Base-by-base conservation (phyloP, 2,888 invertebrate genomes). In the Lingula anatina region DNA sequence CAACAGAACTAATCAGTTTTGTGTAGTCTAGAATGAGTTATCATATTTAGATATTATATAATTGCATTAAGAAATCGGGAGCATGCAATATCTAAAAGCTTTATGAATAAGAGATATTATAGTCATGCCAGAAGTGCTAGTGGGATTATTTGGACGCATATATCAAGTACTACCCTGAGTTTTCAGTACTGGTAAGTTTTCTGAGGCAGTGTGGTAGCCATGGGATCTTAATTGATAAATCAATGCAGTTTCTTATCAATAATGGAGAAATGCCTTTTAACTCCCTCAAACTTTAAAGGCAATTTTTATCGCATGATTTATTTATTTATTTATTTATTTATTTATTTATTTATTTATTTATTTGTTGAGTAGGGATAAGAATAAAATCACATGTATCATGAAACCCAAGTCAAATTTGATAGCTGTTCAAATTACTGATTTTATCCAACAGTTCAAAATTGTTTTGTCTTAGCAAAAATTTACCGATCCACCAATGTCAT, bases 261-360 rank as follows among this genome's bases (percentile, higher is more conserved):
- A 39, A 4, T 24, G 25, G 39, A 23, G 25, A 25, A 39, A 23
- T 24, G n/a, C 5, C 21, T 39, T 24, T 39, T 39, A 25, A 39
- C 23, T 39, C 25, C 25, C 25, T 39, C 39, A 15, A 25, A 12
- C 5, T 1, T 15, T 25, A 39, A 39, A 24, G 25, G 25, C 23
- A 24, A 21, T 5, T n/a, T 2, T 20, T 39, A 15, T 5, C 5
- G 12, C 20, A 9, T 23, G 4, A 39, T 15, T 3, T 20, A 15
- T 40, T 5, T 40, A 15, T 3, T 5, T 40, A 21, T 40, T 5
- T 40, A 5, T 40, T 5, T 23, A 3, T 40, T 23, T 40, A 15
- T 1, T 23, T 40, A 40, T 40, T 23, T 40, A 40, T 40, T 23
- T 40, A 40, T 40, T 23, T 40, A 40, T 40, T 23, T 40, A 40